Evolutionary conservation across 1,140 invertebrate genomes (phyloP).

Genomic region (Aradophagus sp.): DNA sequence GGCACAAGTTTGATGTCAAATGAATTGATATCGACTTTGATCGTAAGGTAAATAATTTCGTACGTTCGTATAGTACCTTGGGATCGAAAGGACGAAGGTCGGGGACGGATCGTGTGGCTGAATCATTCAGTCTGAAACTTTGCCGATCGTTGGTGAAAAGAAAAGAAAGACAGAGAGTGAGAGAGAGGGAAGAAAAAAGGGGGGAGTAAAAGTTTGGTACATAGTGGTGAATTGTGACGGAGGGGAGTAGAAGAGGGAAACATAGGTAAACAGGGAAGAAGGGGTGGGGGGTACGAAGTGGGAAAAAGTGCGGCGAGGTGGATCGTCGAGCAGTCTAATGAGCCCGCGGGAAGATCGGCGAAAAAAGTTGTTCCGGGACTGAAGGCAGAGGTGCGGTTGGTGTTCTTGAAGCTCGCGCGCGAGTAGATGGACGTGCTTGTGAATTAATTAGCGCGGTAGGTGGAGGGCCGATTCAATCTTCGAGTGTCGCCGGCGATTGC

Average conservation of each 20-base stretch:
- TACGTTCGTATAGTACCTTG: no score
- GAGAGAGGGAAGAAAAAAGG: background rate
- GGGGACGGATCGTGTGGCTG: background rate
- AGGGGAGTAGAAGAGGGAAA: no score
- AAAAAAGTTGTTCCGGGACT: background rate
- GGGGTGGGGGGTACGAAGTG: background rate
- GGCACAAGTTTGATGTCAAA: no score
- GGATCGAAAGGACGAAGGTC: no score
- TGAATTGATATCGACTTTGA: no score
- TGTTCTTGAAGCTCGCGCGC: background rate
- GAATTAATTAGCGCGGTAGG: slow-evolving; percentile 45
- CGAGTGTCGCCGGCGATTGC: slow-evolving; percentile 7
- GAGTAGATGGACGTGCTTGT: slow-evolving; percentile 25
- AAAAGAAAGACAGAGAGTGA: no score
- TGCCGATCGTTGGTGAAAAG: no score
- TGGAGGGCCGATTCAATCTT: slow-evolving; percentile 29
- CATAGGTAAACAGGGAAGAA: background rate
- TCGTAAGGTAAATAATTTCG: no score
- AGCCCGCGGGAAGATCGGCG: background rate
- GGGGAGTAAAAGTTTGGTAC: background rate
- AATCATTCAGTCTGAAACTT: no score
- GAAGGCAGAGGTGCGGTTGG: background rate
- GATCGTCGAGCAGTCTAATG: background rate
- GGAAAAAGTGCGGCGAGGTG: background rate
- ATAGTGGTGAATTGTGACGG: no score